Evolutionary conservation across 2,113 vertebrate species (phyloP).

Genomic region (Todiramphus saurophagus): DNA sequence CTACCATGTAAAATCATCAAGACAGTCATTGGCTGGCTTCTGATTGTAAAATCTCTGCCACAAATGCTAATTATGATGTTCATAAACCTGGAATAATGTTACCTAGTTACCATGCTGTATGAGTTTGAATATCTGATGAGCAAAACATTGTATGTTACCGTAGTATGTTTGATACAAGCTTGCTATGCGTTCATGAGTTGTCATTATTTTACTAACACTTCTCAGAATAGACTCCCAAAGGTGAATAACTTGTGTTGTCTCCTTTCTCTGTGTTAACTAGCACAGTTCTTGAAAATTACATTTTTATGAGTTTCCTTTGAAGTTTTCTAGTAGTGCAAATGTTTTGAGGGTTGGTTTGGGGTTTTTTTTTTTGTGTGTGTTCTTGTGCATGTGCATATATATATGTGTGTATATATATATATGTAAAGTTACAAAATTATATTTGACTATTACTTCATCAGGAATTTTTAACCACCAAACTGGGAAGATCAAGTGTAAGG

Average conservation of each 20-base stretch:
- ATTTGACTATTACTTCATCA: neutral
- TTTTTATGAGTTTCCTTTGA: neutral
- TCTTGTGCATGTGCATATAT: neutral
- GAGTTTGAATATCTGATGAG: neutral
- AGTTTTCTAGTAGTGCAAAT: neutral
- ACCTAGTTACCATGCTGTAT: neutral
- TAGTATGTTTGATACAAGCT: neutral
- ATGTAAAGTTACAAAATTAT: neutral
- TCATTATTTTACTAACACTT: neutral
- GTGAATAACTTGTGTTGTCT: neutral
- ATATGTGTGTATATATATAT: neutral
- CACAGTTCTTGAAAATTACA: neutral
- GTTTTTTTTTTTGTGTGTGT: too few relatives aligned
- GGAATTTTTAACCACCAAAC: neutral
- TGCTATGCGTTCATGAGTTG: neutral
- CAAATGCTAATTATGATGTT: neutral
- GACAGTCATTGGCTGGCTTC: neutral
- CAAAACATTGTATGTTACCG: neutral
- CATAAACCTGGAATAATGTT: neutral
- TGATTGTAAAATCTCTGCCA: neutral
- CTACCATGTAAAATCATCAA: neutral
- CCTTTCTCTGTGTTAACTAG: neutral
- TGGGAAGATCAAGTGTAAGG: neutral
- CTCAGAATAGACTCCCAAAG: neutral
- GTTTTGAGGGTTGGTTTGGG: neutral